These are phyloP conservation scores for Drosophila dives DNA, from an alignment of 2,888 invertebrate species.

Conservation along the genomic window DNA sequence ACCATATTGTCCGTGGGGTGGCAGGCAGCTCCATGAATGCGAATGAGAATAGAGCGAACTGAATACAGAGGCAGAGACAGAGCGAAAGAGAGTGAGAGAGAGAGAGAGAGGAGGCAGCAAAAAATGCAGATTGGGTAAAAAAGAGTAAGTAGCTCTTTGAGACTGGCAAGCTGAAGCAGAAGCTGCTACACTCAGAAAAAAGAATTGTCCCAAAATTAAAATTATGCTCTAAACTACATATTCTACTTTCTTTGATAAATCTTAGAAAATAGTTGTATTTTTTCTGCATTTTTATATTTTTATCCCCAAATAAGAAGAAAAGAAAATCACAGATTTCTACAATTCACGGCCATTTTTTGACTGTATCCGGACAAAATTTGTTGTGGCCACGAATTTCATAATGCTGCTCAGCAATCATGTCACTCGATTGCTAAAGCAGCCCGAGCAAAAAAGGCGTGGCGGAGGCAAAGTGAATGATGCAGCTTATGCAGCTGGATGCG, in stretches of 20 bases:
- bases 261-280: neutral
- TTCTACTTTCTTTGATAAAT: neutral
- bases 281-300: neutral
- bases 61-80: neutral
- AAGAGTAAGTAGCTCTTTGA: neutral
- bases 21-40: constrained; percentile 61
- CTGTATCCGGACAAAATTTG: constrained; percentile 23
- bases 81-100: neutral
- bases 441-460: neutral
- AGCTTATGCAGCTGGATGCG: constrained; percentile 11
- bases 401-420: constrained; percentile 76
- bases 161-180: neutral
- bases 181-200: neutral
- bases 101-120: neutral
- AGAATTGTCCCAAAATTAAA: neutral
- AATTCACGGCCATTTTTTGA: neutral
- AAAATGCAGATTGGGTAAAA: neutral
- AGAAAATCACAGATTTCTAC: neutral
- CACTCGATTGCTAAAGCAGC: constrained; percentile 56
- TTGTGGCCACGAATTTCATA: constrained; percentile 75
- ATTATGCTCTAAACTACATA: neutral
- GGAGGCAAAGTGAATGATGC: neutral
- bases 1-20: constrained; percentile 62
- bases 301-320: neutral
- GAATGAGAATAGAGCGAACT: constrained; percentile 50